Evolutionary conservation across 2,113 vertebrate genomes (phyloP), one percentile per base, ranked within the genome.

Genomic region (Melospiza melodia): DNA sequence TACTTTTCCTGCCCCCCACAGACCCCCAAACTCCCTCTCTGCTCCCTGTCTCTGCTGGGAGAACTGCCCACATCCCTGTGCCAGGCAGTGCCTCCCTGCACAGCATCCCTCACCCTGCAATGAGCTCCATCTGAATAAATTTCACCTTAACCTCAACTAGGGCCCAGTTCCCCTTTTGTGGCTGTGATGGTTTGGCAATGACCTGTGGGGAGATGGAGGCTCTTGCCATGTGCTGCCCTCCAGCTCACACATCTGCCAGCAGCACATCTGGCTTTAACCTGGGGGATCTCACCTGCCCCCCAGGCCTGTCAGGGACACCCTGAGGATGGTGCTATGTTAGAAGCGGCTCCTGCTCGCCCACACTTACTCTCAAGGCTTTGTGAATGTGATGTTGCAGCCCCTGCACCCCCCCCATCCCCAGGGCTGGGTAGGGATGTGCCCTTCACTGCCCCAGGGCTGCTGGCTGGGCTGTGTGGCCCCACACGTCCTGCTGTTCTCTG

Each of bases 271-370:
- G 54, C 41, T 57, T 66, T 69, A 67, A 28, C 24, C 51, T 0
- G 1, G 54, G 78, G 84, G 67, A 28, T 58, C 58, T 83, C 5
- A 3, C 68, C 63, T 69, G 61, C 52, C 54, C 24, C 71, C 87
- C 31, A 3, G 6, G 81, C 63, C 82, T 31, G 4, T 25, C 19
- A 30, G 89, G 93, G 88, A 96, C 95, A 72, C 87, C 87, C 83
- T 89, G 75, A 93, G 69, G 79, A 96, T 95, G 97, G 97, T 97
- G 97, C 97, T 96, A 91, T 9, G 57, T 92, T 90, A 68, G 79
- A 94, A 87, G 89, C 80, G 44, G 86, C 77, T 95, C 94, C 93
- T 89, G 84, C 79, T 93, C 3, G 0, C 55, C 54, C 43, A 55
- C 0, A 8, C 59, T 85, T 49, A 3, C 63, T 83, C 76, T 87